Conservation (phyloP, 2,113 vertebrate genomes). For the Megaceryle torquata region DNA sequence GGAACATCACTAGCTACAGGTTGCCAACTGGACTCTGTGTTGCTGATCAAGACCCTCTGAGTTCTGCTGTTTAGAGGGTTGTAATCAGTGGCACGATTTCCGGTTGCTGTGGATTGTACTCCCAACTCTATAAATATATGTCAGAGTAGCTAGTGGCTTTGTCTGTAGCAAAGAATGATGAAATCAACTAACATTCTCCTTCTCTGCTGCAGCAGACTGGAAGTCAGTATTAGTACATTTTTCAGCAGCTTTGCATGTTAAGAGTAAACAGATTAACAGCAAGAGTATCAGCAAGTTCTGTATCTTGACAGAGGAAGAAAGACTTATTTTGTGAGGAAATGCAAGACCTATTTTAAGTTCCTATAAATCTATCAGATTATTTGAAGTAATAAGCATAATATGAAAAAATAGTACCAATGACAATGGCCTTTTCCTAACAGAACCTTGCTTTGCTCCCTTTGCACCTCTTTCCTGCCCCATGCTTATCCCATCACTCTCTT, state of each 20-base stretch:
- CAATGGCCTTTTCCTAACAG: neutral
- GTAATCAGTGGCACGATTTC: no score
- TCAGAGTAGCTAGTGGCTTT: neutral
- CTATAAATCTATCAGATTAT: neutral
- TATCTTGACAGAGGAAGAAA: neutral
- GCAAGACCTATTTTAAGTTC: neutral
- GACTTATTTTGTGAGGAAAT: neutral
- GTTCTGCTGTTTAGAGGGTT: no score
- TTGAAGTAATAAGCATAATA: neutral
- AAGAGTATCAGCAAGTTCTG: neutral
- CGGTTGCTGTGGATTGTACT: no score
- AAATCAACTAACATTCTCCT: neutral
- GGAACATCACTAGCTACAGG: no score
- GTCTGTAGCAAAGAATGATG: fast-evolving
- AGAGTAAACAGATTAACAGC: neutral
- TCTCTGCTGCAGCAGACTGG: neutral
- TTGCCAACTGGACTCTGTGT: no score
- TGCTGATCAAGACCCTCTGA: no score
- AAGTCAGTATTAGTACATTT: neutral
- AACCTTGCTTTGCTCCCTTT: neutral
- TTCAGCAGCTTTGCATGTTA: neutral
- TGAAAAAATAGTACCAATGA: neutral
- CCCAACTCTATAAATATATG: fast-evolving
- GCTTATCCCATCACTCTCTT: neutral
- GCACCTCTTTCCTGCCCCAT: neutral